Evolutionary conservation across 2,113 vertebrate species (phyloP).

Genomic region (Pollimyrus isidori): DNA sequence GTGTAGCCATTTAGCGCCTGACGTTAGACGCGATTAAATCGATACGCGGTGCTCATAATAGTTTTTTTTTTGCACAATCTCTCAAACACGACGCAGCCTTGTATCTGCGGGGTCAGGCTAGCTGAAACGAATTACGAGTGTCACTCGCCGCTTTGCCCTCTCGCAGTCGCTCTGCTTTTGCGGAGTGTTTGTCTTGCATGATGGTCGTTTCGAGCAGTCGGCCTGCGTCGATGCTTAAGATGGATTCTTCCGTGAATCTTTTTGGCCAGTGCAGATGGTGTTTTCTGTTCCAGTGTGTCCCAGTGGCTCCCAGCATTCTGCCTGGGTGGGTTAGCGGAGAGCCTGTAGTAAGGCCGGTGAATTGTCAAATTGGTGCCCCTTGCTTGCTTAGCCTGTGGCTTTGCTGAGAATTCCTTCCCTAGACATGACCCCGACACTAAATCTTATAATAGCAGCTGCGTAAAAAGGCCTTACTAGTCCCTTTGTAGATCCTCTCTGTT

Average conservation of each 20-base stretch:
- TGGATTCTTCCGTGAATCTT: neutral
- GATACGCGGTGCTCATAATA: neutral
- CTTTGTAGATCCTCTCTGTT: constrained; percentile 32
- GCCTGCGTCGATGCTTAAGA: neutral
- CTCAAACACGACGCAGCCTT: neutral
- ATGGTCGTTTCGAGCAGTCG: neutral
- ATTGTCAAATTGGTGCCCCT: constrained; percentile 49
- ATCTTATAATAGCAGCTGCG: constrained; percentile 43
- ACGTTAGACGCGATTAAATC: neutral
- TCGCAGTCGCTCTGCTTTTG: neutral
- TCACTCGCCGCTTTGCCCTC: neutral
- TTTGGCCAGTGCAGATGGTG: neutral
- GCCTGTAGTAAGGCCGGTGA: constrained; percentile 45
- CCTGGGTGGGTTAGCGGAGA: neutral
- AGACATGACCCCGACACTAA: constrained; percentile 42
- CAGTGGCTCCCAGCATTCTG: neutral
- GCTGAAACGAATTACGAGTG: neutral
- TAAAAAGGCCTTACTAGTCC: constrained; percentile 37
- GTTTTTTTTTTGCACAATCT: neutral
- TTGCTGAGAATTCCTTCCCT: constrained; percentile 57
- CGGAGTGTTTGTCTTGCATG: neutral
- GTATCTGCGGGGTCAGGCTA: neutral
- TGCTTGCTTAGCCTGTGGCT: constrained; percentile 65
- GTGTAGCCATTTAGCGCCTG: neutral
- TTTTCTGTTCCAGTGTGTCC: neutral